Percentiles rank a stretch among this genome's conserved stretches.
phyloP scores from a whole-genome alignment of 2,113 vertebrate species.

The Scalopus aquaticus region DNA sequence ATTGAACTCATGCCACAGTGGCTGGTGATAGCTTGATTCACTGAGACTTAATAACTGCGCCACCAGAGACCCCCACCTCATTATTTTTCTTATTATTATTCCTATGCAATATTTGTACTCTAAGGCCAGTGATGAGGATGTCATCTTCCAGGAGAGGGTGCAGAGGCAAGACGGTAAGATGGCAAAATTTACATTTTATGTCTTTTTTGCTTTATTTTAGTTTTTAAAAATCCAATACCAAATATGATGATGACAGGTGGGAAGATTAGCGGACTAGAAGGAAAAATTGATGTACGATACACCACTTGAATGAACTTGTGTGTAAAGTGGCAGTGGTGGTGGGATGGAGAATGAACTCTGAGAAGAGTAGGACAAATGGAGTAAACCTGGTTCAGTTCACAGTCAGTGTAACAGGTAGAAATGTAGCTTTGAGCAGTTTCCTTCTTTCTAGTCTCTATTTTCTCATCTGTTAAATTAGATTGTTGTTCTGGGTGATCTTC shows the following conservation, averaged over 20 bases:
- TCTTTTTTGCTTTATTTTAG: not conserved
- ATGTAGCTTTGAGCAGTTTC: not conserved
- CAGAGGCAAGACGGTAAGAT: not conserved
- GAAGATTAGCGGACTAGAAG: not conserved
- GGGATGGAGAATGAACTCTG: not conserved
- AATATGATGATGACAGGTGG: not conserved
- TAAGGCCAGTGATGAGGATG: not conserved
- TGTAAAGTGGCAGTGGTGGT: fast-evolving
- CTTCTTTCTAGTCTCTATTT: not conserved
- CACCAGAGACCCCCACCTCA: too few relatives aligned
- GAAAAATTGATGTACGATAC: not conserved
- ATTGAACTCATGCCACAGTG: too few relatives aligned
- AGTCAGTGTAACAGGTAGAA: not conserved
- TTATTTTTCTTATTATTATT: not conserved
- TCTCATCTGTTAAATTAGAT: not conserved
- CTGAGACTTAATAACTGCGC: too few relatives aligned
- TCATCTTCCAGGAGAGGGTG: not conserved
- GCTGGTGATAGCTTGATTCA: too few relatives aligned
- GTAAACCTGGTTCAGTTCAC: not conserved
- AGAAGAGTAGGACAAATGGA: not conserved
- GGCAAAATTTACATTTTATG: not conserved
- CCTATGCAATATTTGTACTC: not conserved
- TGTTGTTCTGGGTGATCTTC: not conserved
- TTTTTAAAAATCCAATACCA: not conserved
- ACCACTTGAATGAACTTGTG: not conserved